Percentiles rank a stretch among this genome's conserved stretches.
Conservation (phyloP, 2,888 invertebrate genomes). For the Agrenia bidenticulata region DNA sequence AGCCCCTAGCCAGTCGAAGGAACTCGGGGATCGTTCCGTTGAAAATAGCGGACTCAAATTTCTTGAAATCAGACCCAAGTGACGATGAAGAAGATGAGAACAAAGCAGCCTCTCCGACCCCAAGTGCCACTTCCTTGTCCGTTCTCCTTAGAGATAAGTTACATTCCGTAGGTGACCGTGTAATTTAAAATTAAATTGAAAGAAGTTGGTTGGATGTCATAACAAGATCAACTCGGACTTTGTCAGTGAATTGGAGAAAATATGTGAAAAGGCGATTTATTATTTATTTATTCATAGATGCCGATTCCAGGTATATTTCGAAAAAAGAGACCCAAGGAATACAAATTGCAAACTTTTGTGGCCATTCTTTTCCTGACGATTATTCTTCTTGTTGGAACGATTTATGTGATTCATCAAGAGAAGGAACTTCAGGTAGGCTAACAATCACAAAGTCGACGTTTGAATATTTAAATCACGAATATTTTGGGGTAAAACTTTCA, state of each 20-base stretch:
- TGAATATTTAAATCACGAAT: conserved; percentile 6
- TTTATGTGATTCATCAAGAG: conserved; percentile 79
- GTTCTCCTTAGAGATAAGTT: conserved; percentile 38
- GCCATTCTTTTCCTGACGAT: conserved; percentile 76
- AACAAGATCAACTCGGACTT: too few relatives aligned
- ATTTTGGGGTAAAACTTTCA: too few relatives aligned
- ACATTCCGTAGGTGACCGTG: conserved; percentile 17
- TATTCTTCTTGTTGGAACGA: conserved; percentile 77
- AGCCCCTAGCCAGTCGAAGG: conserved; percentile 31
- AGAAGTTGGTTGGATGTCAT: too few relatives aligned
- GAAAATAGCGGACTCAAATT: conserved; percentile 37
- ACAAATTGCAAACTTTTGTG: conserved; percentile 62
- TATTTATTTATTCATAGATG: conserved; percentile 61
- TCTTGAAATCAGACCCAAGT: conserved; percentile 29
- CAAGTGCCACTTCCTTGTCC: conserved; percentile 30
- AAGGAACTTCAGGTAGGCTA: conserved; percentile 66
- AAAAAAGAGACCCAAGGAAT: conserved; percentile 69
- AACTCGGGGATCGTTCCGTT: conserved; percentile 40
- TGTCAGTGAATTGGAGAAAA: background rate
- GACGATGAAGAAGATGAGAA: conserved; percentile 20
- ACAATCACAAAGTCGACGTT: background rate
- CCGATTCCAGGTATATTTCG: conserved; percentile 72
- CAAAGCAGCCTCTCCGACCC: conserved; percentile 21
- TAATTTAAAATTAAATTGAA: background rate
- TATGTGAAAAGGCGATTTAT: too few relatives aligned